phyloP scores from a whole-genome alignment of 92 coral and sea anemone species.

The Epizoanthus illoricatus region DNA sequence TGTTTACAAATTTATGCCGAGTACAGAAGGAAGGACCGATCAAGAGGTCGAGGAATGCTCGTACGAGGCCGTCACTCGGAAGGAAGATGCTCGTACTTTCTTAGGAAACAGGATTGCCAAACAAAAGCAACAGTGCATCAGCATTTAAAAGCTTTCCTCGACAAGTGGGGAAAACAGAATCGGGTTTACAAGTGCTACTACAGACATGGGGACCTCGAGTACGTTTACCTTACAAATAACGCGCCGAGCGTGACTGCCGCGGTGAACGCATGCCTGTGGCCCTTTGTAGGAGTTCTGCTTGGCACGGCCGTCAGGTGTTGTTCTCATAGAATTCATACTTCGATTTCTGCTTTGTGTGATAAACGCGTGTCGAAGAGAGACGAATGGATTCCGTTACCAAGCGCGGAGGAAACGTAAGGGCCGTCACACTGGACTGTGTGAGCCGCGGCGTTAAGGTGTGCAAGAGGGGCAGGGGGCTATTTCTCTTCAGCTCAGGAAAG shows the following conservation, averaged over 20 bases:
- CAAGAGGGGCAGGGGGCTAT: no score
- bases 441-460: no score
- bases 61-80: constrained; percentile 9
- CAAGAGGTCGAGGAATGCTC: constrained; percentile 13
- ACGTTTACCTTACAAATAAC: constrained; percentile 8
- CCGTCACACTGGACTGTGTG: no score
- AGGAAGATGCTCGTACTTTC: background rate
- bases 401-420: background rate
- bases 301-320: background rate
- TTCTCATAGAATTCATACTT: constrained; percentile 12
- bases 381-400: constrained; percentile 25
- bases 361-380: background rate
- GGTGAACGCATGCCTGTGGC: constrained; percentile 24
- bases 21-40: constrained; percentile 19
- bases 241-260: background rate
- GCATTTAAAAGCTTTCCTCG: background rate
- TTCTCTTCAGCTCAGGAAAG: no score
- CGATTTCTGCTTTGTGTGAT: background rate
- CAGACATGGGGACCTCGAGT: background rate
- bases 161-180: constrained; percentile 12
- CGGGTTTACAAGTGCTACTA: constrained; percentile 25
- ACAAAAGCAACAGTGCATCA: background rate
- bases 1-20: constrained; percentile 33
- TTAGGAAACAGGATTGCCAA: constrained; percentile 1
- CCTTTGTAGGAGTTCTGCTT: constrained; percentile 3